A percentile compares a stretch with the other conserved stretches of the same genome.
Evolutionary conservation across 2,113 vertebrate genomes (phyloP).

Genomic region (Stercorarius parasiticus): DNA sequence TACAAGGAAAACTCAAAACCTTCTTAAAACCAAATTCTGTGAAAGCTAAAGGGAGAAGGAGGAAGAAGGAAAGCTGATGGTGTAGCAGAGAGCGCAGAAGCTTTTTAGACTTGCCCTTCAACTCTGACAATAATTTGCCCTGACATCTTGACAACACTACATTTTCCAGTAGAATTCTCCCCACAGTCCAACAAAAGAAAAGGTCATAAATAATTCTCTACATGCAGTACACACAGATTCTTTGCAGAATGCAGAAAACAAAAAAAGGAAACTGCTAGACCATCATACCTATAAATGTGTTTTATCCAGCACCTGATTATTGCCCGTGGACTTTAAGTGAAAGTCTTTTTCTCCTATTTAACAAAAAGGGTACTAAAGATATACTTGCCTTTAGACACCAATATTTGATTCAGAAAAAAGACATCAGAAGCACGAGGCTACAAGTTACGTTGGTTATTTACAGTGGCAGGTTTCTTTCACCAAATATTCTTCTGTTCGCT

Average conservation of each 20-base stretch:
- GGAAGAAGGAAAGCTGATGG: background rate
- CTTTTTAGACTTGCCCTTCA: background rate
- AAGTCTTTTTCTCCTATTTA: background rate
- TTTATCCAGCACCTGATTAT: background rate
- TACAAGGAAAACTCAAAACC: background rate
- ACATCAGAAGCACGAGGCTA: background rate
- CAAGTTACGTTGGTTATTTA: background rate
- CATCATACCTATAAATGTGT: background rate
- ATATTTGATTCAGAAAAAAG: background rate
- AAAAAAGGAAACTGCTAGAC: background rate
- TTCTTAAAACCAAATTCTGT: background rate
- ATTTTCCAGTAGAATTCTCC: background rate
- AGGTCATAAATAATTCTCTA: background rate
- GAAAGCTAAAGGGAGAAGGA: background rate
- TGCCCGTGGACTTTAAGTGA: background rate
- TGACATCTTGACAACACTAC: background rate
- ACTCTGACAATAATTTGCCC: background rate
- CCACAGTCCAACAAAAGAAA: background rate
- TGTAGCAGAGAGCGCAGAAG: background rate
- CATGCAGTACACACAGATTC: background rate
- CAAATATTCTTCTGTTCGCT: background rate
- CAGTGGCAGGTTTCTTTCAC: background rate
- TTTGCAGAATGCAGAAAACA: background rate
- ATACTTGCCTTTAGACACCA: constrained; percentile 60
- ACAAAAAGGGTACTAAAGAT: background rate